A percentile compares a stretch with the other conserved stretches of the same genome.
Conservation (phyloP, 2,888 invertebrate genomes). For the Luperina nickerlii region DNA sequence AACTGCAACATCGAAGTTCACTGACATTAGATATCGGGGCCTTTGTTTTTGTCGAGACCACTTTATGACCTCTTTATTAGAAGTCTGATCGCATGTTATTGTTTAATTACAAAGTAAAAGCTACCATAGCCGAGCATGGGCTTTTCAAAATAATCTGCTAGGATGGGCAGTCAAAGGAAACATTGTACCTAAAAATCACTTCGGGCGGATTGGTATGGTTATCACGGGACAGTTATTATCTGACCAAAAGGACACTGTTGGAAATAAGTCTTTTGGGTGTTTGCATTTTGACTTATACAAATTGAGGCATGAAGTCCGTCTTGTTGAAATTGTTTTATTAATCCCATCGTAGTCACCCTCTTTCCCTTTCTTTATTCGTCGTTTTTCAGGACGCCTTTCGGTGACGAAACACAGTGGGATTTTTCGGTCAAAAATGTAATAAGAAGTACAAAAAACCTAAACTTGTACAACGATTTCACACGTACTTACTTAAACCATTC, state of each 20-base stretch:
- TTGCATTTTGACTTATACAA: not conserved
- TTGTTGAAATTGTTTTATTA: not conserved
- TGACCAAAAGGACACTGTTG: not conserved
- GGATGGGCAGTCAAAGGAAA: not conserved
- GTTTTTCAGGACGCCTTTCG: not conserved
- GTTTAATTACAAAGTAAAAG: not conserved
- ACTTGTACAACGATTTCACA: no score
- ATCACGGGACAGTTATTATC: not conserved
- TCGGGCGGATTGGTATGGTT: not conserved
- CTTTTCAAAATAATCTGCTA: not conserved
- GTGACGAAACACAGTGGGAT: not conserved
- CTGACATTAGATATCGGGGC: constrained; percentile 19
- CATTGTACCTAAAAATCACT: not conserved
- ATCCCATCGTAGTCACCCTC: no score
- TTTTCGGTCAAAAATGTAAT: not conserved
- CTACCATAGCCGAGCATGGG: not conserved
- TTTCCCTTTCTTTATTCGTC: not conserved
- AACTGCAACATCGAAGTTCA: constrained; percentile 37
- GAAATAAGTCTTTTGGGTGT: not conserved
- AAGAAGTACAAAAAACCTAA: not conserved
- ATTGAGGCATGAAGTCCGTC: not conserved
- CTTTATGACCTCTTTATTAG: not conserved
- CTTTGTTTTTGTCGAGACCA: constrained; percentile 8
- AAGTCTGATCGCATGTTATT: not conserved
- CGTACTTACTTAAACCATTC: not conserved